Conservation (phyloP, 2,888 invertebrate genomes). For the Biston stratarius region DNA sequence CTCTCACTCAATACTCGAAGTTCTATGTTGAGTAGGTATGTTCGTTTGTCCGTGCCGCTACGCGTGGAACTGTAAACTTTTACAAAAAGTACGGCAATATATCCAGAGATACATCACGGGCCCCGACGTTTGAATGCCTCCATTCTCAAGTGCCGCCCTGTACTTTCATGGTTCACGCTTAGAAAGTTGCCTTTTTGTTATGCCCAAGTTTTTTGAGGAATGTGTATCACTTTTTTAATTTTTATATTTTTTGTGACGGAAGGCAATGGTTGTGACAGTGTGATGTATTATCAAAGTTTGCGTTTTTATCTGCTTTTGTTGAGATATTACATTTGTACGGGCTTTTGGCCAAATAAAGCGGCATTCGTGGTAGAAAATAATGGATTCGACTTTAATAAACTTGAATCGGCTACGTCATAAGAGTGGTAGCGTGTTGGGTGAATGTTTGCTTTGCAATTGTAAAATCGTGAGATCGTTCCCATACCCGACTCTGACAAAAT, state of each 20-base stretch:
- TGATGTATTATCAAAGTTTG: constrained; percentile 35
- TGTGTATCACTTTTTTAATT: constrained; percentile 39
- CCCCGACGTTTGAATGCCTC: constrained; percentile 76
- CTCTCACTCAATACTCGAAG: too few species aligned
- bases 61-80: constrained; percentile 58
- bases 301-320: constrained; percentile 13
- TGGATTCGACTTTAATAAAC: not conserved
- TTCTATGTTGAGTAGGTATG: constrained; percentile 2
- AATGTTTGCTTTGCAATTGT: too few species aligned
- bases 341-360: constrained; percentile 1
- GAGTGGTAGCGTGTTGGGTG: too few species aligned
- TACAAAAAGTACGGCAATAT: constrained; percentile 77
- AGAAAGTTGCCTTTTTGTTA: constrained; percentile 41
- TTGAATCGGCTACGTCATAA: too few species aligned
- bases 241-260: constrained; percentile 40
- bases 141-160: constrained; percentile 67
- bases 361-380: not conserved
- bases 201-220: constrained; percentile 42
- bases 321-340: constrained; percentile 6
- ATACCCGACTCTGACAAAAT: too few species aligned
- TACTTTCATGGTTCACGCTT: constrained; percentile 46
- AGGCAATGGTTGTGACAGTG: constrained; percentile 26
- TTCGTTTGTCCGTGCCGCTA: constrained; percentile 4
- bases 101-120: constrained; percentile 76
- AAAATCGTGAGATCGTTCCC: too few species aligned